Base-by-base conservation (phyloP, 1,140 invertebrate species). In the Trinorchestia longiramus region DNA sequence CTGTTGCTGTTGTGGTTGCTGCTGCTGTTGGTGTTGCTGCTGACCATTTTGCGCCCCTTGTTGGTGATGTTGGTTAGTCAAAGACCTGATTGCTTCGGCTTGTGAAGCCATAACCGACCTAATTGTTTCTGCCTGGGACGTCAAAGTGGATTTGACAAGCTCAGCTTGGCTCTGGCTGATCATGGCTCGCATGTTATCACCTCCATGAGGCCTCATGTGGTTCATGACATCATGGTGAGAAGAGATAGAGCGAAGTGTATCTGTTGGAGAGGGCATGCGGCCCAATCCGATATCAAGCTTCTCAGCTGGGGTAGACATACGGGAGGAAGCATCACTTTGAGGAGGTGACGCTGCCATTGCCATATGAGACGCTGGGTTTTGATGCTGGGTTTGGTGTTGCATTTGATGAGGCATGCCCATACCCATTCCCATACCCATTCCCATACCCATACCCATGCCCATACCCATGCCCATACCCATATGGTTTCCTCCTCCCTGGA, bases 61-160 rank as follows among this genome's bases (percentile, higher is more conserved):
- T 98, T 98, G 97, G 98, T 98, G 94, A 98, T 98, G 97, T 98
- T 98, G 97, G 98, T 98, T 96, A 95, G 95, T 96, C 23, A 96
- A 96, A 44, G 95, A 90, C 45, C 96, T 95, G 95, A 97, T 96
- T 45, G 96, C 96, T 94, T 97, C 97, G 53, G 96, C 97, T 96
- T 96, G 96, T 23, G 92, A 96, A 95, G 96, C 96, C 97, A 96
- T 96, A 43, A 96, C 96, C 45, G 96, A 90, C 57, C 96, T 95
- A 77, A 97, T 96, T 42, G 96, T 96, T 95, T 97, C 97, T 87
- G 96, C 97, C 96, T 96, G 96, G 62, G 92, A 96, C 91, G 87
- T 96, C 95, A 96, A 96, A 42, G 95, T 97, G 94, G 96, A 96
- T 96, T 96, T 96, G 95, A 96, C 97, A 95, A 97, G 97, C 97